Base-by-base conservation (phyloP, 2,113 vertebrate genomes). In the Raphicerus campestris region DNA sequence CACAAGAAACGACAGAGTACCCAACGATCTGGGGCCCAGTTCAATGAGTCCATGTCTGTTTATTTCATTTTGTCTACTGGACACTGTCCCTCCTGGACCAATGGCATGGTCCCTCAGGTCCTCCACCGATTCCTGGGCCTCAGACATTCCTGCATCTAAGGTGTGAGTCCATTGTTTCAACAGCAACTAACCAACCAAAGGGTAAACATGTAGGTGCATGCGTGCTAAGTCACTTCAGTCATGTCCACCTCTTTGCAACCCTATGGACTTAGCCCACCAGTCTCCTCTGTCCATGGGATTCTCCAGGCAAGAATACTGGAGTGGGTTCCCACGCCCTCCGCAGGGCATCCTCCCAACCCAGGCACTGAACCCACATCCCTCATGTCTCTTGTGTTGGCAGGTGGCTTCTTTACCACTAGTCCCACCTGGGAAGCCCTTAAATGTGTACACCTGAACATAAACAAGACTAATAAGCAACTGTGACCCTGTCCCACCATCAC, bases 191-290 rank as follows among this genome's bases (percentile, higher is more conserved):
- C 20, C 24, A 83, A 91, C 35, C 26, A 2, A 45, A 91, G 39
- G 16, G 16, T 45, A 30, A 45, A 78, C 22, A 2, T 17, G 1
- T 16, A n/a, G 20, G 35, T 13, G 1, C 11, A 7, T 7, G 22
- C 0, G 0, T 42, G 70, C 35, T 24, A 24, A 73, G 70, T 2
- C 35, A 24, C 70, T 75, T 26, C 35, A 13, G 11, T 75, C 39
- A 7, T 2, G 35, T 42, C 70, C 70, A 26, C 5, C 22, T 14
- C 22, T 42, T 42, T 75, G 70, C 70, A 26, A 75, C 6, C 5
- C 70, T 42, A 75, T 0, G 3, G 35, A 39, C 19, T 70, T 1
- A 42, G 70, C n/a, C 70, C 11, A 0, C 11, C 70, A 75, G 70
- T 6, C 70, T 42, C 70, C 22, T 75, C 70, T 42, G 22, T 75